Evolutionary conservation across 2,113 vertebrate genomes (phyloP).

Genomic region (Monopterus albus): DNA sequence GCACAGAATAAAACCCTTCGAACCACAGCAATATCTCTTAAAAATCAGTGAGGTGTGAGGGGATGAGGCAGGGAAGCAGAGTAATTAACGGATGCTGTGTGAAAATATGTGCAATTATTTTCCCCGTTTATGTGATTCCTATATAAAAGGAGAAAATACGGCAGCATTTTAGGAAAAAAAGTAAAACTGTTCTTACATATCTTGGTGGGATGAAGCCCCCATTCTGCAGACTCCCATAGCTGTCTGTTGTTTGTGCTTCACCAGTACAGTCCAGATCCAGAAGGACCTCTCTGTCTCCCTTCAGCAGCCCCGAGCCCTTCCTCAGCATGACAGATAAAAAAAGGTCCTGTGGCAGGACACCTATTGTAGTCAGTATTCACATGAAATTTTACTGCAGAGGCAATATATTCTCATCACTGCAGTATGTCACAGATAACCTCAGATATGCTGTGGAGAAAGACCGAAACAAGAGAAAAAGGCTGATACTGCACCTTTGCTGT

Average conservation of each 20-base stretch:
- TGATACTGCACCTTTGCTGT: slow-evolving; percentile 37
- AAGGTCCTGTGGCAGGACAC: slow-evolving; percentile 7
- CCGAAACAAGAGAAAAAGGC: not conserved
- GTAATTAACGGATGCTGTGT: not conserved
- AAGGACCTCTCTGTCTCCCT: slow-evolving; percentile 76
- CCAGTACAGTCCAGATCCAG: slow-evolving; percentile 71
- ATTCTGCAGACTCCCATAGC: slow-evolving; percentile 77
- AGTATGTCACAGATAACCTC: not conserved
- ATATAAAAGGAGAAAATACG: not conserved
- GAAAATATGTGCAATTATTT: not conserved
- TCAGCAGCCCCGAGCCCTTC: slow-evolving; percentile 68
- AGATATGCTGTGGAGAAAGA: slow-evolving; percentile 12
- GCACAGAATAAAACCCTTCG: not conserved
- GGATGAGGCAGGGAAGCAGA: not conserved
- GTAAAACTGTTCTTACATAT: slow-evolving; percentile 77
- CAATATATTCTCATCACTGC: slow-evolving; percentile 4
- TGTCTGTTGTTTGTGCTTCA: slow-evolving; percentile 64
- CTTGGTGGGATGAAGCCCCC: slow-evolving; percentile 73
- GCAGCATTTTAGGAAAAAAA: slow-evolving; percentile 1
- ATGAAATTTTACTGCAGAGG: not conserved
- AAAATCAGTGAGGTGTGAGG: slow-evolving; percentile 32
- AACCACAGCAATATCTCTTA: slow-evolving; percentile 22
- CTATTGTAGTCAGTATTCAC: slow-evolving; percentile 18
- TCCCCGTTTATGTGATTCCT: not conserved
- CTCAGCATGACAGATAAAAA: slow-evolving; percentile 73